phyloP scores from a whole-genome alignment of 2,113 vertebrate genomes.

The Actenoides hombroni region DNA sequence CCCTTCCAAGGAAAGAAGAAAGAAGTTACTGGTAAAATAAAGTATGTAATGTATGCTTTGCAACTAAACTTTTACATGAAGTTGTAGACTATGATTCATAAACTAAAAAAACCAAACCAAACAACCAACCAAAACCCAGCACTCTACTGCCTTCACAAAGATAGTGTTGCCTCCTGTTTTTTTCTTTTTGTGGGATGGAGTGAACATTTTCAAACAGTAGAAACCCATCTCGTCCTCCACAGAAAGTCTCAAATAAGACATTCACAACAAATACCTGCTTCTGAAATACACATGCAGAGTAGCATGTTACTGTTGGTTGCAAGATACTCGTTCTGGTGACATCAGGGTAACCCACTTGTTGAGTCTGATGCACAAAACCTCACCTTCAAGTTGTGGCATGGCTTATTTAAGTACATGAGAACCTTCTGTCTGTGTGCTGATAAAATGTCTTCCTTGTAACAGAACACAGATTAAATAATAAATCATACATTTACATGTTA shows the following conservation, averaged over 20 bases:
- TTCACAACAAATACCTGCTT: background rate
- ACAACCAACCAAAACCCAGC: background rate
- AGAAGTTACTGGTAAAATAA: background rate
- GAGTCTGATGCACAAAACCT: background rate
- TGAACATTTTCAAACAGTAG: background rate
- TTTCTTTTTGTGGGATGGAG: background rate
- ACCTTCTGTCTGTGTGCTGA: background rate
- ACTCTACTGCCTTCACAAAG: background rate
- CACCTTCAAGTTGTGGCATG: background rate
- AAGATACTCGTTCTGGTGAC: background rate
- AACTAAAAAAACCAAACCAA: background rate
- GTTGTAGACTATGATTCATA: background rate
- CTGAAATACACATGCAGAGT: background rate
- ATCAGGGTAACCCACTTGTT: background rate
- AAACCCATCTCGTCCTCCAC: background rate
- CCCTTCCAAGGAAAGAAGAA: background rate
- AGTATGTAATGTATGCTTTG: background rate
- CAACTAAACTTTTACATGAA: background rate
- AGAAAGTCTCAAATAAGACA: background rate
- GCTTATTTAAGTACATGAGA: background rate
- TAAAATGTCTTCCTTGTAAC: background rate
- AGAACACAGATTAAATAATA: background rate
- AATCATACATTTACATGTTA: accelerated
- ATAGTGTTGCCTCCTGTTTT: background rate
- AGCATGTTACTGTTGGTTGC: background rate